Conservation (phyloP, 2,797 vertebrate genomes). For the Crossoptilon crossoptilon region DNA sequence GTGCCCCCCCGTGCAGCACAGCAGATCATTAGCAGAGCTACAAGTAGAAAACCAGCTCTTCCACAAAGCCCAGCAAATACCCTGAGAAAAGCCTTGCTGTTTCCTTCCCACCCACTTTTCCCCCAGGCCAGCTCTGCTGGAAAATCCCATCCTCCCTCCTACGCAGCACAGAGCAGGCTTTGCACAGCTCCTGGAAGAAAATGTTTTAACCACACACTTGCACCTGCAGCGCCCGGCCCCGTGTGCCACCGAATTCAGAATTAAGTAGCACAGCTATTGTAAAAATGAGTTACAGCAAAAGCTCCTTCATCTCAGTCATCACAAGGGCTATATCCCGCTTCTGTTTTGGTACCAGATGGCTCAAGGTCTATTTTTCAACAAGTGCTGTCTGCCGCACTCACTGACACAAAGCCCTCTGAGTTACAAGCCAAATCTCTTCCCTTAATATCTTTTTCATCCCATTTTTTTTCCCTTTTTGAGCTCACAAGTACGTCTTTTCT, state of each 20-base stretch:
- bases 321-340: conserved; percentile 42
- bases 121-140: conserved; percentile 15
- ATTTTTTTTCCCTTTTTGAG: background rate
- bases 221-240: conserved; percentile 29
- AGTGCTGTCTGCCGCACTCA: conserved; percentile 67
- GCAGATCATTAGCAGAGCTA: background rate
- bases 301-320: conserved; percentile 60
- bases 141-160: conserved; percentile 55
- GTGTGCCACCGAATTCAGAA: background rate
- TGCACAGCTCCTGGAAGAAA: conserved; percentile 23
- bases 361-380: conserved; percentile 71
- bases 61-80: background rate
- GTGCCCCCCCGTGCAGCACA: accelerated
- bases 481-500: conserved; percentile 57
- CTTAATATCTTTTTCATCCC: conserved; percentile 65
- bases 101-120: conserved; percentile 56
- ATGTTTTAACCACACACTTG: conserved; percentile 19
- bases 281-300: conserved; percentile 49
- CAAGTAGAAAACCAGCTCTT: background rate
- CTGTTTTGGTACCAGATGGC: conserved; percentile 69
- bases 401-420: conserved; percentile 61
- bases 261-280: conserved; percentile 52
- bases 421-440: conserved; percentile 52
- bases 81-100: background rate
- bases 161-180: background rate